Conservation (phyloP, 2,888 invertebrate genomes). For the Micoletzkya japonica region DNA sequence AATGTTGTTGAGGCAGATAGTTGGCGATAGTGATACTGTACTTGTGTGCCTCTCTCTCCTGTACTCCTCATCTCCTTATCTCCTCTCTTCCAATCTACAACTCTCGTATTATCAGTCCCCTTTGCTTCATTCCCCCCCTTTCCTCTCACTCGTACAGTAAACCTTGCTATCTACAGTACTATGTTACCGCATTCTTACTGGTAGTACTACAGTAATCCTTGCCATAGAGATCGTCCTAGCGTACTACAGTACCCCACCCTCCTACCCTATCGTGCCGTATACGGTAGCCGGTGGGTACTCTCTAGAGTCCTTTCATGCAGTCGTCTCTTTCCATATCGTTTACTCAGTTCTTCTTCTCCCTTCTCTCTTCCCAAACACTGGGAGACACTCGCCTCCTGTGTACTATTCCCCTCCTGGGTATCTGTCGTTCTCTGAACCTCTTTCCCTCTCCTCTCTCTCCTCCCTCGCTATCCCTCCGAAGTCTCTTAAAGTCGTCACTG, state of each 20-base stretch:
- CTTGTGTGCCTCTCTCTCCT: not conserved
- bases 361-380: not conserved
- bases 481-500: too few species aligned
- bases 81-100: not conserved
- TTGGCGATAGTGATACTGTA: too few species aligned
- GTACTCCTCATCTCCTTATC: conserved; percentile 2
- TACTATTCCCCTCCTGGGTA: conserved; percentile 15
- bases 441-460: conserved; percentile 10
- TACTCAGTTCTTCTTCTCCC: conserved; percentile 18
- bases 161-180: not conserved
- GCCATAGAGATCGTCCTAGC: too few species aligned
- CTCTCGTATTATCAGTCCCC: not conserved
- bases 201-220: too few species aligned
- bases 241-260: too few species aligned
- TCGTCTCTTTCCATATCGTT: conserved; percentile 15
- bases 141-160: not conserved
- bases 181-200: too few species aligned
- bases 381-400: conserved; percentile 16
- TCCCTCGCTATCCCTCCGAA: not conserved
- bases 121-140: not conserved
- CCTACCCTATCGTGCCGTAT: not conserved
- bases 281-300: not conserved
- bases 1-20: too few species aligned
- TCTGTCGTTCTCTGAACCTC: not conserved
- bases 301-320: too few species aligned